Conservation (phyloP, 1,140 invertebrate genomes). For the Euura saliciscinereae region DNA sequence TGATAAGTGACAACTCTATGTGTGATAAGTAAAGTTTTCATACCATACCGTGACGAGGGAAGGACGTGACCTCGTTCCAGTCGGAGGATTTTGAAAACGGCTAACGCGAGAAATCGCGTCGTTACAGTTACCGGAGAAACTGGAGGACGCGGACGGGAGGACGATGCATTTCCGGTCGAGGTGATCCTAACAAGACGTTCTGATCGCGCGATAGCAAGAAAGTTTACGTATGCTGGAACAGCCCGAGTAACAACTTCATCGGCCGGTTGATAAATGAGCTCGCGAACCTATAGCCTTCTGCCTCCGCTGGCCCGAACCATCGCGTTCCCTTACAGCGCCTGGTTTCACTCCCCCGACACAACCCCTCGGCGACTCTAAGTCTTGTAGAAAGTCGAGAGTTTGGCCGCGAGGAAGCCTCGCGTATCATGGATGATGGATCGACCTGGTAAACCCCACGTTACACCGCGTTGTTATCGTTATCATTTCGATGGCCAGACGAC, state of each 20-base stretch:
- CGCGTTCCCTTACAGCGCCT: neutral
- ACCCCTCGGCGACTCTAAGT: neutral
- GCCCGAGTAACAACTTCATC: neutral
- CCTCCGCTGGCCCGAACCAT: neutral
- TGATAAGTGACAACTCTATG: no score
- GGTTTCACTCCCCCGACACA: no score
- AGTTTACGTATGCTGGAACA: conserved; percentile 5
- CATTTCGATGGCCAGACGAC: neutral
- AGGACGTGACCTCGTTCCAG: neutral
- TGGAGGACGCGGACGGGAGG: neutral
- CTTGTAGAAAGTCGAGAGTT: neutral
- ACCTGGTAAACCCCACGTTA: neutral
- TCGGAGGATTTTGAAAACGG: neutral
- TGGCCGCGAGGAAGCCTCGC: neutral
- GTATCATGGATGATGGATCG: conserved; percentile 6
- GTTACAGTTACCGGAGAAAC: neutral
- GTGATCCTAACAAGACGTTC: neutral
- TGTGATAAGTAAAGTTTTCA: no score
- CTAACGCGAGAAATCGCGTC: neutral
- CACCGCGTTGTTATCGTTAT: neutral
- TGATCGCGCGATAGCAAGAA: neutral
- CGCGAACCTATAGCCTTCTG: no score
- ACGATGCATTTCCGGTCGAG: neutral
- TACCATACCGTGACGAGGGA: no score
- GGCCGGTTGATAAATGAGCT: neutral